Conservation (phyloP, 2,797 vertebrate species). For the Sciaenops ocellatus region DNA sequence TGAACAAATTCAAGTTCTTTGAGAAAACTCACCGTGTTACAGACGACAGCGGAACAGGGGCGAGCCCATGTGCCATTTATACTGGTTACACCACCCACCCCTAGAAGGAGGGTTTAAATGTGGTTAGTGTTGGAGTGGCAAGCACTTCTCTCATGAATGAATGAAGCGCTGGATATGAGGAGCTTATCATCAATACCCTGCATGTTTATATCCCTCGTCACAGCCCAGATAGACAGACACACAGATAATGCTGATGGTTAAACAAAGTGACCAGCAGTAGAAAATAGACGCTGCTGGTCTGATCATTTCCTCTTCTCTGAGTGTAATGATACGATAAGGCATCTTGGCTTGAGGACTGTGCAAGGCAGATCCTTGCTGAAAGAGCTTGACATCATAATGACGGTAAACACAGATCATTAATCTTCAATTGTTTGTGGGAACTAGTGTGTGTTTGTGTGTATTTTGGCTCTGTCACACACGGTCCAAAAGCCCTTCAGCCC, state of each 20-base stretch:
- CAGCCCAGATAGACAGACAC: background rate
- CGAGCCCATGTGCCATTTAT: background rate
- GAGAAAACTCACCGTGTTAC: background rate
- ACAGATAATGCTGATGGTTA: conserved; percentile 15
- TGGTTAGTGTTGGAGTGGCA: background rate
- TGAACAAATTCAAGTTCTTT: background rate
- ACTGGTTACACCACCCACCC: background rate
- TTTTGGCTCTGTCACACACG: background rate
- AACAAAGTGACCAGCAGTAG: conserved; percentile 20
- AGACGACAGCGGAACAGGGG: background rate
- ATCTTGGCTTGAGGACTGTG: conserved; percentile 13
- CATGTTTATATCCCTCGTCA: background rate
- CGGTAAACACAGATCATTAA: conserved; percentile 49
- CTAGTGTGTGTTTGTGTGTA: conserved; percentile 3
- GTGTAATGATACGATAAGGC: conserved; percentile 49
- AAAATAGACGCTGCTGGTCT: conserved; percentile 28
- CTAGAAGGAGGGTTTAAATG: background rate
- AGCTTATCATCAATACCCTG: conserved; percentile 2
- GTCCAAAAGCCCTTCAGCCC: no score
- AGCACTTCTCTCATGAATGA: conserved; percentile 7
- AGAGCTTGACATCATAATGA: conserved; percentile 58
- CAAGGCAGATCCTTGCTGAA: conserved; percentile 44
- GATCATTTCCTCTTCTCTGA: conserved; percentile 28
- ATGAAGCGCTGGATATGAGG: background rate
- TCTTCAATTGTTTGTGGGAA: conserved; percentile 43